phyloP scores from a whole-genome alignment of 2,888 invertebrate genomes.

The Nebria brevicollis region DNA sequence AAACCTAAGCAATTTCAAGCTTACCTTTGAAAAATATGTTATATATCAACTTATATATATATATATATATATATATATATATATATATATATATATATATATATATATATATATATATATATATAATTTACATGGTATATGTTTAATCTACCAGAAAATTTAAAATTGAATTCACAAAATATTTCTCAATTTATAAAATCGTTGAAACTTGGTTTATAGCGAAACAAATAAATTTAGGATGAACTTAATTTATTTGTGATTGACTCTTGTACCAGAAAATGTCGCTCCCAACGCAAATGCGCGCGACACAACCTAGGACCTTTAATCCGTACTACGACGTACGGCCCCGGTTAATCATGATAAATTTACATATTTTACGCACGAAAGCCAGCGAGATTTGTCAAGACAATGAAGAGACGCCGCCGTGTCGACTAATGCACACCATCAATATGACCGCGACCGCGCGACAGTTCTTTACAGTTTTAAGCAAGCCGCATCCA shows the following conservation, averaged over 20 bases:
- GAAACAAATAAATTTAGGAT: background rate
- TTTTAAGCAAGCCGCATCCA: slow-evolving; percentile 21
- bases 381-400: slow-evolving; percentile 44
- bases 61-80: too few species aligned
- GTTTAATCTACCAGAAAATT: too few species aligned
- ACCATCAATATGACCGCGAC: slow-evolving; percentile 39
- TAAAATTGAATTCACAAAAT: background rate
- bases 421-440: slow-evolving; percentile 40
- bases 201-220: background rate
- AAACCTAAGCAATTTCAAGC: too few species aligned
- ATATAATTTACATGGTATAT: too few species aligned
- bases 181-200: background rate
- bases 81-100: too few species aligned
- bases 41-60: too few species aligned
- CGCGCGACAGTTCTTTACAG: slow-evolving; percentile 33
- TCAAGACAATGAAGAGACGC: slow-evolving; percentile 44
- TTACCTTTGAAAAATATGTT: too few species aligned
- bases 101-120: too few species aligned
- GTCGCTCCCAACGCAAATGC: background rate
- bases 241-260: background rate
- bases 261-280: background rate
- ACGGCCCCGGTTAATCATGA: slow-evolving; percentile 39
- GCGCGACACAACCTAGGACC: background rate
- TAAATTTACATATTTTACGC: slow-evolving; percentile 46
- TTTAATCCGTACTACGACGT: slow-evolving; percentile 22